Percentiles rank a stretch among this genome's conserved stretches.
These are phyloP conservation scores for Acrossocheilus wenchowensis DNA, from an alignment of 2,797 vertebrate genomes.

Conservation along the genomic window DNA sequence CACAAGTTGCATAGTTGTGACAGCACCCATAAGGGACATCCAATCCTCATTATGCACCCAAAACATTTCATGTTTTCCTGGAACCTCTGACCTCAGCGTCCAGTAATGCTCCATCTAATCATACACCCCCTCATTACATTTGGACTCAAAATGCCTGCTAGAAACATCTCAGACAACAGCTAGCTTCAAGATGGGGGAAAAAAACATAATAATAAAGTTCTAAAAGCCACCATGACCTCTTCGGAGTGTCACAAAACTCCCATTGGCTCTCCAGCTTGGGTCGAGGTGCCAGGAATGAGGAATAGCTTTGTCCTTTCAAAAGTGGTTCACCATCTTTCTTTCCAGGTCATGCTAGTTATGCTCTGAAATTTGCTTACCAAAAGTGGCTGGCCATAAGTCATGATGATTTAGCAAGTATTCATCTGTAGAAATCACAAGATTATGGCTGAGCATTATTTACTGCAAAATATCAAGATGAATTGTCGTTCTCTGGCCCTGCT, in stretches of 20 bases:
- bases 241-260: conserved; percentile 12
- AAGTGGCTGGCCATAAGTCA: conserved; percentile 37
- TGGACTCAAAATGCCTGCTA: conserved; percentile 21
- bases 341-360: conserved; percentile 47
- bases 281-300: conserved; percentile 35
- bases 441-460: conserved; percentile 22
- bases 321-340: conserved; percentile 45
- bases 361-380: conserved; percentile 33
- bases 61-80: conserved; percentile 29
- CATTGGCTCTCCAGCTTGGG: conserved; percentile 1
- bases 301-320: conserved; percentile 53
- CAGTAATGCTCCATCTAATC: conserved; percentile 47
- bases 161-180: conserved; percentile 15
- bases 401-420: conserved; percentile 33
- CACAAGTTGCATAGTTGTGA: conserved; percentile 8
- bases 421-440: conserved; percentile 39
- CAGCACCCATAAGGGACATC: conserved; percentile 11
- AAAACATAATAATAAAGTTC: conserved; percentile 8
- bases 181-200: not conserved
- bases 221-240: conserved; percentile 8
- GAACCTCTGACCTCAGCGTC: conserved; percentile 41
- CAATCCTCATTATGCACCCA: conserved; percentile 9
- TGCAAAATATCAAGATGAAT: not conserved
- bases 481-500: not conserved
- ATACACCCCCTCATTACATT: conserved; percentile 27